Conservation (phyloP, 2,797 vertebrate genomes). For the Prunella strophiata region DNA sequence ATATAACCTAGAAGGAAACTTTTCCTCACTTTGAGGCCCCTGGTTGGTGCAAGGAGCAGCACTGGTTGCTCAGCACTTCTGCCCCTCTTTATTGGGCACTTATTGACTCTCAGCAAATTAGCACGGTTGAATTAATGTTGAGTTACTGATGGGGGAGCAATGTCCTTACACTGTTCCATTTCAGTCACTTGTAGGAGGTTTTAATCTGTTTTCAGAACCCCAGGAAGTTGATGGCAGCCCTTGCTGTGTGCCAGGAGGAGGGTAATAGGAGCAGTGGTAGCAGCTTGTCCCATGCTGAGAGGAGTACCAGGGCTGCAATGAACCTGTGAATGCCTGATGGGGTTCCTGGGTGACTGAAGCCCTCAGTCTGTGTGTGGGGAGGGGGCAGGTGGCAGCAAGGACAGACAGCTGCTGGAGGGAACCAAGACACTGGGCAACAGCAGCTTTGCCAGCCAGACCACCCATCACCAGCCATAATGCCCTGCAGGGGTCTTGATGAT, state of each 20-base stretch:
- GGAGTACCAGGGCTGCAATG: neutral
- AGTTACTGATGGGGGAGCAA: neutral
- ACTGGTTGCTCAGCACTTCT: neutral
- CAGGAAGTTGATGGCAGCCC: neutral
- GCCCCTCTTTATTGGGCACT: neutral
- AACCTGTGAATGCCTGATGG: neutral
- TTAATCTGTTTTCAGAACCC: neutral
- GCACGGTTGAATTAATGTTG: neutral
- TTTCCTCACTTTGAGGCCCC: rapidly evolving
- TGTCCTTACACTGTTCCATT: neutral
- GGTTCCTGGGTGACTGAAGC: rapidly evolving
- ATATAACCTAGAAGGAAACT: neutral
- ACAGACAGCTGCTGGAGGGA: neutral
- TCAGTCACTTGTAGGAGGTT: neutral
- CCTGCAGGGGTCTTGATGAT: neutral
- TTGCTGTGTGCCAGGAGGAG: rapidly evolving
- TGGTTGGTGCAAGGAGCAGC: neutral
- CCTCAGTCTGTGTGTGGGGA: neutral
- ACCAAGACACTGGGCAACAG: too few species aligned
- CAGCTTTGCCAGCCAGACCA: neutral
- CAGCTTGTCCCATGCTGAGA: neutral
- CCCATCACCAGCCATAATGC: neutral
- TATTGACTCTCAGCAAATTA: neutral
- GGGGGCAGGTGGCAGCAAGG: neutral
- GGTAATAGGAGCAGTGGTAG: neutral